Conservation (phyloP, 2,113 vertebrate species). For the Peromyscus leucopus region DNA sequence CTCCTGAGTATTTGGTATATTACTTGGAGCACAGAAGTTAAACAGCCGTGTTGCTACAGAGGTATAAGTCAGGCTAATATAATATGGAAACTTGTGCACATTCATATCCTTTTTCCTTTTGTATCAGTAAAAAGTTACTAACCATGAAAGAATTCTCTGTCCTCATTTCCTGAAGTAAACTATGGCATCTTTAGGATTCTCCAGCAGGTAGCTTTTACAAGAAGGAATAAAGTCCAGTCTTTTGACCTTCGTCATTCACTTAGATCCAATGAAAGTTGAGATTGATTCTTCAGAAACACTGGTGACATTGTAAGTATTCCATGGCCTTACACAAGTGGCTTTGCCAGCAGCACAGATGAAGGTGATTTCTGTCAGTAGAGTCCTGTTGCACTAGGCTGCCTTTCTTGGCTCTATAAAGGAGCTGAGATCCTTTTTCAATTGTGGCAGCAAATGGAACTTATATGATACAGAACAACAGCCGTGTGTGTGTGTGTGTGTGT, state of each 20-base stretch:
- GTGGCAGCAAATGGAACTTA: background rate
- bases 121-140: background rate
- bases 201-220: background rate
- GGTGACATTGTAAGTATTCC: background rate
- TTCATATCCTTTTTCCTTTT: background rate
- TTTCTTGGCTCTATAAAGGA: background rate
- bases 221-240: background rate
- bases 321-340: background rate
- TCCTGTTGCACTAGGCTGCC: background rate
- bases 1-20: background rate
- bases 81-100: background rate
- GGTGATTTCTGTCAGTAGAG: background rate
- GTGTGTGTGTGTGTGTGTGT: background rate
- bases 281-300: background rate
- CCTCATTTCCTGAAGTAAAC: background rate
- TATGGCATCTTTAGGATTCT: background rate
- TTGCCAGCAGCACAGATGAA: background rate
- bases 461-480: background rate
- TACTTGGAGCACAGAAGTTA: background rate
- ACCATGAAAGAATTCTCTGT: background rate
- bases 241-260: background rate
- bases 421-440: background rate
- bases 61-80: background rate
- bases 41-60: background rate
- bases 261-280: background rate